Base-by-base conservation (phyloP, 2,888 invertebrate genomes). In the Agrochola lota region DNA sequence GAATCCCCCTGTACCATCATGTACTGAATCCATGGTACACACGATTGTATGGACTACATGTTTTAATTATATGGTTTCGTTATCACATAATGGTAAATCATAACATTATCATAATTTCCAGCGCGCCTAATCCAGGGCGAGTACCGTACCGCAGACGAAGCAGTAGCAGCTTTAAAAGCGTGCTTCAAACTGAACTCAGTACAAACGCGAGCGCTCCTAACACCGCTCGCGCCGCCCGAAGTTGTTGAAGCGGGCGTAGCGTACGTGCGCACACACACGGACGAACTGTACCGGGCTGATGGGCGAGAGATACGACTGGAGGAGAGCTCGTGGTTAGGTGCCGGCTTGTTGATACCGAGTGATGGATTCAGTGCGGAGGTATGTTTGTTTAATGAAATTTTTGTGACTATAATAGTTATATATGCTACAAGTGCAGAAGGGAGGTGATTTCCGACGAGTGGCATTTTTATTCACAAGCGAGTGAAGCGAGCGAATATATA, bases 181-280 rank as follows among this genome's bases (percentile, higher is more conserved):
- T 99, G 99, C 95, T 99, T 99, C 97, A 99, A 99, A 91, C 97
- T 99, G 84, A 99, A 99, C 97, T 99, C 99, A 0, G 97, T 99
- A 85, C 99, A 99, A 95, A 97, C 99, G 90, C 97, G 98, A 72
- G 99, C 99, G 35, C 95, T 99, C 80, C 96, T 99, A 74, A 90
- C 97, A 78, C 97, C 97, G 90, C 94, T 97, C 59, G 96, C 97
- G 49, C 91, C 97, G 69, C 95, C 97, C 7, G 97, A 97, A n/a
- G 94, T 98, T n/a, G 95, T 98, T 11, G 98, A 98, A 78, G 97
- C 98, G 77, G 98, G 97, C 74, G 97, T 97, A 35, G 96, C 98
- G 95, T 98, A 99, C 91, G 98, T 99, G 62, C 98, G 98, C 93
- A 98, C 98, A 77, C 98, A 99, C 9, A 99, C 99, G 2, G 99